These are phyloP conservation scores for Ptychodera flava DNA, from an alignment of 35 echinoderm and acorn worm genomes.

Conservation along the genomic window DNA sequence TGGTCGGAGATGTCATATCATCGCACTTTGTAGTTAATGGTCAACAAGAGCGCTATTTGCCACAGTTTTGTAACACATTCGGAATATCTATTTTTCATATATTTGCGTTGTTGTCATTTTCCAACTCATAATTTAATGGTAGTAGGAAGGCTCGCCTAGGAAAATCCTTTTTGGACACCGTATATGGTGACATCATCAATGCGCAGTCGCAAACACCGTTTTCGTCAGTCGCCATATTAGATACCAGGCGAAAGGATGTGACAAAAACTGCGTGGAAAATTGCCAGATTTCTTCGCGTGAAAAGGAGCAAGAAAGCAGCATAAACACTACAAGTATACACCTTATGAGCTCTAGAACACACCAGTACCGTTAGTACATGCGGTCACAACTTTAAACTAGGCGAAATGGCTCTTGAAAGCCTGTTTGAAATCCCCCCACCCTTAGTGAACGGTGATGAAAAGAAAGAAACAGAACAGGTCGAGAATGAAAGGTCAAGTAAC, in stretches of 20 bases:
- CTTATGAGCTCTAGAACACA: background rate
- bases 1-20: too few relatives aligned
- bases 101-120: too few relatives aligned
- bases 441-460: constrained; percentile 1
- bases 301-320: background rate
- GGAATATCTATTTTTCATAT: too few relatives aligned
- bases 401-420: background rate
- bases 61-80: too few relatives aligned
- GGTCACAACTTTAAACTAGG: background rate
- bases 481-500: constrained; percentile 1
- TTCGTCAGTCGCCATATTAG: background rate
- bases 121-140: too few relatives aligned
- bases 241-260: background rate
- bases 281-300: background rate
- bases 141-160: too few relatives aligned
- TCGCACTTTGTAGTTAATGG: too few relatives aligned
- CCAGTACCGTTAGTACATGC: background rate
- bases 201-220: background rate
- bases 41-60: too few relatives aligned
- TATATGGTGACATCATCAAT: background rate
- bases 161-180: background rate
- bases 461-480: background rate
- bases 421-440: background rate
- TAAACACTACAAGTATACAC: background rate
- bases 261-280: background rate